A percentile compares a stretch with the other conserved stretches of the same genome.
These are phyloP conservation scores for Lycaena phlaeas DNA, from an alignment of 2,888 invertebrate genomes.

Conservation along the genomic window DNA sequence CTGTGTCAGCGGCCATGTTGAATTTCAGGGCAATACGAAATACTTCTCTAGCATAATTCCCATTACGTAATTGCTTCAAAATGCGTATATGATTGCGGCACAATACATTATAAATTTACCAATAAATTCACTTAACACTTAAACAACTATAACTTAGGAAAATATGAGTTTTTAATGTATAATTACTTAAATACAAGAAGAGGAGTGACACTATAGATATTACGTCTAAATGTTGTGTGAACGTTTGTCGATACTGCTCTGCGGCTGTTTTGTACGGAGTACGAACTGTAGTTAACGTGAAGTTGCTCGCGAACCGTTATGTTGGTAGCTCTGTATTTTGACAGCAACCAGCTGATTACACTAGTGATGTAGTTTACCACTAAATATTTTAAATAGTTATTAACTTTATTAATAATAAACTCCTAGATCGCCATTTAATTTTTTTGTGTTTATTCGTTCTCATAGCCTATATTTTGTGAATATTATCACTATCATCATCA, in stretches of 20 bases:
- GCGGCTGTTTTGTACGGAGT: constrained; percentile 59
- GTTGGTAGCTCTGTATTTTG: constrained; percentile 53
- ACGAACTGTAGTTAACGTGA: constrained; percentile 40
- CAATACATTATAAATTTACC: constrained; percentile 56
- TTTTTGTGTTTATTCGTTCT: too few relatives aligned
- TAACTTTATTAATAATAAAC: too few relatives aligned
- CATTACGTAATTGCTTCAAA: constrained; percentile 70
- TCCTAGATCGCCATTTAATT: too few relatives aligned
- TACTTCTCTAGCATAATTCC: constrained; percentile 73
- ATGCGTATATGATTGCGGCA: constrained; percentile 58
- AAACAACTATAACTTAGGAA: constrained; percentile 52
- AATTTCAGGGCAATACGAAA: constrained; percentile 72
- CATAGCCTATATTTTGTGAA: too few relatives aligned
- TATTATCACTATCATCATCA: too few relatives aligned
- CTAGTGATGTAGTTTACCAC: constrained; percentile 43
- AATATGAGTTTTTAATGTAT: constrained; percentile 52
- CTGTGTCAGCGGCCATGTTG: constrained; percentile 94
- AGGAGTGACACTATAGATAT: constrained; percentile 62
- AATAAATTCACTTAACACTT: constrained; percentile 64
- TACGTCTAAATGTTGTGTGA: constrained; percentile 69
- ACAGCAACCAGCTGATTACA: constrained; percentile 62
- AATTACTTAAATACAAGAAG: constrained; percentile 59
- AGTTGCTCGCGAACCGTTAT: constrained; percentile 33
- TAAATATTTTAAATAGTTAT: too few relatives aligned
- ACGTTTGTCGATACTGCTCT: constrained; percentile 65